phyloP scores from a whole-genome alignment of 2,113 vertebrate species.

The Formicarius rufipectus region DNA sequence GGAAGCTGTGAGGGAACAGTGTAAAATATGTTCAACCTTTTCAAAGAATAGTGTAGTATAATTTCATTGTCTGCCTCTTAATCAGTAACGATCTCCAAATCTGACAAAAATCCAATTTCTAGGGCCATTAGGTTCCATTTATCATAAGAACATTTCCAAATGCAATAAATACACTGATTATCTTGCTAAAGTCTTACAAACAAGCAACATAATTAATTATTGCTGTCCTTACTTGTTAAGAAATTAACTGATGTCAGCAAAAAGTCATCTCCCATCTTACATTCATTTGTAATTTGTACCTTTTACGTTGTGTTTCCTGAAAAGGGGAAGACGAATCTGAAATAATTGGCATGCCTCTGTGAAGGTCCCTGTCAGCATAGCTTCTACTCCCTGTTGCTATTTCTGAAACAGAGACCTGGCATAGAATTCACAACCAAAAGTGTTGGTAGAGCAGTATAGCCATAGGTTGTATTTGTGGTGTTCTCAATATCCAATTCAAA shows the following conservation, averaged over 20 bases:
- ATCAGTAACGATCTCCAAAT: not conserved
- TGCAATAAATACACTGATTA: not conserved
- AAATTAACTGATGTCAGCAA: not conserved
- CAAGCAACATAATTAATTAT: not conserved
- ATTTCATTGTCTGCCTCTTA: not conserved
- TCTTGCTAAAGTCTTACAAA: not conserved
- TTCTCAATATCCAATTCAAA: too few relatives aligned
- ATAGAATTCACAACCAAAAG: not conserved
- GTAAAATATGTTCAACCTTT: not conserved
- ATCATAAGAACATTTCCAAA: not conserved
- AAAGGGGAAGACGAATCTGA: not conserved
- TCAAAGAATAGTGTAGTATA: not conserved
- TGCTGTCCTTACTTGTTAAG: not conserved
- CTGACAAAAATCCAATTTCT: not conserved
- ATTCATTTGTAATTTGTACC: not conserved
- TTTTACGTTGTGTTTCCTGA: not conserved
- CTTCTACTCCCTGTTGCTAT: not conserved
- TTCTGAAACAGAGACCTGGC: not conserved
- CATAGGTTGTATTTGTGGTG: not conserved
- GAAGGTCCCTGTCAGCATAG: not conserved
- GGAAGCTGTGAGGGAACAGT: not conserved
- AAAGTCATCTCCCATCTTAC: not conserved
- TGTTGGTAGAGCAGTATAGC: not conserved
- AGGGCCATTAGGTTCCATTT: not conserved
- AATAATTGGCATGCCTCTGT: not conserved